Conservation (phyloP, 2,888 invertebrate genomes). For the Rhorus exstirpatorius region DNA sequence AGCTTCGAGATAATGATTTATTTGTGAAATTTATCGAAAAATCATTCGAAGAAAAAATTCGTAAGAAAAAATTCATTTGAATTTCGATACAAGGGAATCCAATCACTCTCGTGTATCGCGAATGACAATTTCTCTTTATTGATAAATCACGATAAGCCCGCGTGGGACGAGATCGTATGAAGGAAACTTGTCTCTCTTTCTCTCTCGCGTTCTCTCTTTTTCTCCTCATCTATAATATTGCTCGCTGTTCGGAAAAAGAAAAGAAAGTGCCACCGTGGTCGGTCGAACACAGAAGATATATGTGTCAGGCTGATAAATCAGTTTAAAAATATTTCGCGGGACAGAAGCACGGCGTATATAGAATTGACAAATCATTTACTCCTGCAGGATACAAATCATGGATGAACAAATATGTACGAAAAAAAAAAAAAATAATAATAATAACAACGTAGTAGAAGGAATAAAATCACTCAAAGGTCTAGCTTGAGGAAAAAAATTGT, state of each 20-base stretch:
- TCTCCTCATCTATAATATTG: neutral
- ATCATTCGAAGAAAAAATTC: neutral
- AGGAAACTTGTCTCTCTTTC: neutral
- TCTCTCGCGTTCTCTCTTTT: no score
- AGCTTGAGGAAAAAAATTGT: no score
- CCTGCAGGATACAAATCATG: neutral
- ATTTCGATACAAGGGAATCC: neutral
- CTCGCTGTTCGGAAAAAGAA: neutral
- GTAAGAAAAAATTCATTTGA: no score
- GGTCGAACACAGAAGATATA: conserved; percentile 59
- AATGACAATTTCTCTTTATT: neutral
- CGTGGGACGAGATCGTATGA: conserved; percentile 35
- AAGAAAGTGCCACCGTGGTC: conserved; percentile 2
- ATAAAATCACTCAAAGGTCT: neutral
- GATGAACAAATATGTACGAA: neutral
- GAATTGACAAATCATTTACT: conserved; percentile 43
- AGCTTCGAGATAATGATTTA: neutral
- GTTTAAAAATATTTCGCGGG: conserved; percentile 33
- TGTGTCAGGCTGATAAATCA: conserved; percentile 59
- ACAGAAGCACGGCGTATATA: conserved; percentile 1
- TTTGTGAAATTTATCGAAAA: neutral
- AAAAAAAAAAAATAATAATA: neutral
- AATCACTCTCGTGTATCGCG: conserved; percentile 15
- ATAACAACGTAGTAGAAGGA: no score
- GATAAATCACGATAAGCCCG: conserved; percentile 39